Evolutionary conservation across 2,113 vertebrate genomes (phyloP), one percentile per base, ranked within the genome.

Genomic region (Xiphophorus maculatus): DNA sequence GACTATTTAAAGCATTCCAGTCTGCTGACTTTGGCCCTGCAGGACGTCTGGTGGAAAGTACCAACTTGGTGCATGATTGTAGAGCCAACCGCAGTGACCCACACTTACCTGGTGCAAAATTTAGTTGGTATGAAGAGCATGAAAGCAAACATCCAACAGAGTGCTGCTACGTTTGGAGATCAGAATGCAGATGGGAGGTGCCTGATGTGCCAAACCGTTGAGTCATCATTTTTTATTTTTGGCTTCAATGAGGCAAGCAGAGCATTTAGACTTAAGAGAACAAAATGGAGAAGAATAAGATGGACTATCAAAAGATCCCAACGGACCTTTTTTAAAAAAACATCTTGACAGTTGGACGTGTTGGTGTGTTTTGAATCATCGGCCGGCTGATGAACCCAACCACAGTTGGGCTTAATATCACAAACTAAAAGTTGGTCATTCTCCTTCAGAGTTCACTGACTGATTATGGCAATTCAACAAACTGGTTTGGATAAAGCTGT

Each of bases 11-110:
- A 67, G 33, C n/a, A 60, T 74, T 74, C 63, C 76, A 76, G 71
- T 69, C 32, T 90, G 83, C 73, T 87, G 83, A 84, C 71, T 86
- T 88, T 91, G 86, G 83, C 86, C 67, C 37, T 62, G 73, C 19
- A 27, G 37, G 66, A 48, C 51, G 37, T 44, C 28, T 10, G 22
- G 63, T 81, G 81, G 81, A 88, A 86, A 85, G 75, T 81, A 87
- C 66, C 67, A 37, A 71, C 54, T 77, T 66, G 58, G 9, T 76
- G 48, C 44, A 63, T n/a, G 6, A 73, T 80, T 66, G 51, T 32
- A 62, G n/a, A 12, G 10, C 19, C 61, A 70, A 44, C 64, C 63
- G 66, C 13, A 14, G 77, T 61, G 78, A 62, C 62, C 66, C 54
- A 42, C 66, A 63, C 51, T 28, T 64, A 64, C 66, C 63, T 64